Evolutionary conservation across 2,888 invertebrate genomes (phyloP), one percentile per base, ranked within the genome.

Genomic region (Tiliacea citrago): DNA sequence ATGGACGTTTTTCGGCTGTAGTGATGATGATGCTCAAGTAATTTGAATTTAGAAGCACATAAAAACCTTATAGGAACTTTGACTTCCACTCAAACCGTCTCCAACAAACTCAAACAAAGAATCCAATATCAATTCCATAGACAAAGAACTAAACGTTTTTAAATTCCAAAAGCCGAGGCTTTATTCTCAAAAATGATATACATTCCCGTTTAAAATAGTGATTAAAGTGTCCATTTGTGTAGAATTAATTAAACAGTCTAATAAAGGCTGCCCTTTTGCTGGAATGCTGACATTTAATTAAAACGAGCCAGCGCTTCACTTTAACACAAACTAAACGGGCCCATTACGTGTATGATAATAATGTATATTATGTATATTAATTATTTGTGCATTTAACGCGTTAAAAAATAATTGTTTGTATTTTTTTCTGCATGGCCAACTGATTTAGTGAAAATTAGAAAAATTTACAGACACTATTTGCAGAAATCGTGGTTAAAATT

Each of bases 231-330:
- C 84, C 87, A 85, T 88, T 86, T 82, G 84, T 88, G 82, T 86
- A 81, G 81, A 88, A 86, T 85, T 81, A 86, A 85, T 88, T 81
- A 86, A 88, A 87, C 84, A 90, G 89, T 89, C 91, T 91, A 92
- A 92, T 91, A 92, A 90, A 90, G 83, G 86, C 84, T 93, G 94
- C 92, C 94, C 93, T 94, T 94, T 94, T 86, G 86, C 87, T 83
- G 93, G 92, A 91, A 92, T 92, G 94, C 92, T 94, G 95, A 93
- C 95, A 94, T 95, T 95, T 95, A 94, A 93, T 93, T 93, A 94
- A 93, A 92, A 84, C 77, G 73, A 79, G 74, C 78, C 77, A 72
- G 68, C 76, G 83, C 75, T 83, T 87, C 88, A 86, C 84, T 90
- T 90, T 88, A 88, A 89, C 81, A 89, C 86, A 87, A 90, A 92